Evolutionary conservation across 2,888 invertebrate species (phyloP).

Genomic region (Leptopilina drosophilae): DNA sequence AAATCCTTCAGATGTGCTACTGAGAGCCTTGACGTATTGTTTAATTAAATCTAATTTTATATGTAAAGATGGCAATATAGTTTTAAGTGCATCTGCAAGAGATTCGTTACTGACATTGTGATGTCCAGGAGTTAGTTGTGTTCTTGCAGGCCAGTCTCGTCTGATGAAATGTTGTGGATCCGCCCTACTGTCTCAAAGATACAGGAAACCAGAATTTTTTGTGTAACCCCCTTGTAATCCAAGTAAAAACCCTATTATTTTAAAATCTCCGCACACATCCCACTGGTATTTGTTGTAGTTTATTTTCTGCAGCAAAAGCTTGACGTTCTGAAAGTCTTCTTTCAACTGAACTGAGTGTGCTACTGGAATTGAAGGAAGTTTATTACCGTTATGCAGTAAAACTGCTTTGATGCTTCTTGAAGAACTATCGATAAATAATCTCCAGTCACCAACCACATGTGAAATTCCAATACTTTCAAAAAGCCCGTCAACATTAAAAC

Average conservation of each 20-base stretch:
- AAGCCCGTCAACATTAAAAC: too few species aligned
- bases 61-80: slow-evolving; percentile 1
- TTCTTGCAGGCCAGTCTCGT: slow-evolving; percentile 33
- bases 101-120: slow-evolving; percentile 32
- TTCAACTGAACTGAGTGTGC: neutral
- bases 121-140: slow-evolving; percentile 21
- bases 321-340: neutral
- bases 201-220: slow-evolving; percentile 49
- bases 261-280: slow-evolving; percentile 6
- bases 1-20: too few species aligned
- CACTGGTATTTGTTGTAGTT: neutral
- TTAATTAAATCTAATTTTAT: slow-evolving; percentile 6
- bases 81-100: slow-evolving; percentile 14
- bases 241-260: neutral
- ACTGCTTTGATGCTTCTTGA: neutral
- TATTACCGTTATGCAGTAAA: slow-evolving; percentile 5
- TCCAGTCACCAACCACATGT: neutral
- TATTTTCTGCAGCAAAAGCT: slow-evolving; percentile 10
- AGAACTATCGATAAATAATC: slow-evolving; percentile 6
- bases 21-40: slow-evolving; percentile 5
- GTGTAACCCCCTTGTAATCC: slow-evolving; percentile 27
- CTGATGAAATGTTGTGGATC: slow-evolving; percentile 21
- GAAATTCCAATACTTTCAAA: too few species aligned
- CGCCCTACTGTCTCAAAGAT: slow-evolving; percentile 27
- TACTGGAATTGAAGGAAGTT: neutral